Base-by-base conservation (phyloP, 2,797 vertebrate genomes). In the Paguma larvata region DNA sequence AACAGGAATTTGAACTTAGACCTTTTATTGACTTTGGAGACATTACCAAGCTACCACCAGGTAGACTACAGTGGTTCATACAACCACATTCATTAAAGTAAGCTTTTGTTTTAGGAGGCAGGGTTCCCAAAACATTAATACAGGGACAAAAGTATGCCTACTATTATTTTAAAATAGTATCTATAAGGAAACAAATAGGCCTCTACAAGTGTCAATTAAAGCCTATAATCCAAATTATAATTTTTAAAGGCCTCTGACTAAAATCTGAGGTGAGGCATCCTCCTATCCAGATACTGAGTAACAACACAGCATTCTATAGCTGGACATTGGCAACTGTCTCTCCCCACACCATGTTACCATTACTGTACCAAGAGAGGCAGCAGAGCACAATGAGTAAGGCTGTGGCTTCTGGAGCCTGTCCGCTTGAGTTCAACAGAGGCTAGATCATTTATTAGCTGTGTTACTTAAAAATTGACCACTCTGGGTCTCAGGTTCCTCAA, bases 171-270 rank as follows among this genome's bases (percentile, higher is more conserved):
- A 67, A 63, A 85, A 62, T 18, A 88, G 32, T 8, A 41, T 44
- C 3, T 78, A 53, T 53, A 73, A 53, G 9, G 44, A 82, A 85
- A 80, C n/a, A 73, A 92, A 83, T 32, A 75, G 21, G 30, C 14
- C 44, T 30, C 70, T 73, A 32, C 11, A 84, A 23, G 14, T 84
- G 18, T 89, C 84, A 94, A 67, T 10, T 38, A 93, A 92, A 91
- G 19, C 13, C 86, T 59, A 78, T 16, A 19, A 63, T 59, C 67
- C 73, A n/a, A 72, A 53, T 90, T 68, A 44, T 34, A 78, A 72
- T 94, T 91, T 97, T 68, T 77, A 44, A 95, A 94, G 32, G 46
- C 5, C 51, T 72, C 30, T 5, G 80, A 87, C 12, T 78, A 68
- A 97, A 93, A 78, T n/a, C 93, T 38, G 72, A 96, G 27, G 25